phyloP scores from a whole-genome alignment of 2,888 invertebrate species.

The Miltochrista miniata region DNA sequence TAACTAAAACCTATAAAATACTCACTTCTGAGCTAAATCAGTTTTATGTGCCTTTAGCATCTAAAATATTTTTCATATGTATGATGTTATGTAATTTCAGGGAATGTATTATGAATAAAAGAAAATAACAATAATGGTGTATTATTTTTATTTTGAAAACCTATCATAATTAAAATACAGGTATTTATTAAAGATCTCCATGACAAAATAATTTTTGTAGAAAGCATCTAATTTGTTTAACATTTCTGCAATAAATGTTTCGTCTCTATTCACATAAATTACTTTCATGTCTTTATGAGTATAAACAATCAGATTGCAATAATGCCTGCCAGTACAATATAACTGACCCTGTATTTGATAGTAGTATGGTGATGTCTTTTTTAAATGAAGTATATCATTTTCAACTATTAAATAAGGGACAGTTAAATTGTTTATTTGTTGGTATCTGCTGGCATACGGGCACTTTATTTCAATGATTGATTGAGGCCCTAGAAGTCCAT shows the following conservation, averaged over 20 bases:
- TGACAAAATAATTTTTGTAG: too few relatives aligned
- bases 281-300: not conserved
- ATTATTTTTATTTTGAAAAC: too few relatives aligned
- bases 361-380: not conserved
- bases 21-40: too few relatives aligned
- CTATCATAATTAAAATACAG: not conserved
- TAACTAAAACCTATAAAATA: not conserved
- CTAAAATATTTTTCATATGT: not conserved
- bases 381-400: not conserved
- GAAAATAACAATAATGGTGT: not conserved
- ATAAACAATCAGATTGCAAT: not conserved
- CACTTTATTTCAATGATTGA: too few relatives aligned
- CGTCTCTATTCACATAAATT: too few relatives aligned
- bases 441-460: too few relatives aligned
- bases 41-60: not conserved
- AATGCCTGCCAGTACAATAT: not conserved
- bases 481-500: too few relatives aligned
- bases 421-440: too few relatives aligned
- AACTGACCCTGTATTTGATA: not conserved
- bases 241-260: too few relatives aligned
- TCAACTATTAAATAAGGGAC: too few relatives aligned
- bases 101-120: not conserved
- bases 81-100: constrained; percentile 1
- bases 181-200: too few relatives aligned
- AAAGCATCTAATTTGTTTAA: too few relatives aligned